Conservation (phyloP, 2,113 vertebrate species). For the Anhinga anhinga region DNA sequence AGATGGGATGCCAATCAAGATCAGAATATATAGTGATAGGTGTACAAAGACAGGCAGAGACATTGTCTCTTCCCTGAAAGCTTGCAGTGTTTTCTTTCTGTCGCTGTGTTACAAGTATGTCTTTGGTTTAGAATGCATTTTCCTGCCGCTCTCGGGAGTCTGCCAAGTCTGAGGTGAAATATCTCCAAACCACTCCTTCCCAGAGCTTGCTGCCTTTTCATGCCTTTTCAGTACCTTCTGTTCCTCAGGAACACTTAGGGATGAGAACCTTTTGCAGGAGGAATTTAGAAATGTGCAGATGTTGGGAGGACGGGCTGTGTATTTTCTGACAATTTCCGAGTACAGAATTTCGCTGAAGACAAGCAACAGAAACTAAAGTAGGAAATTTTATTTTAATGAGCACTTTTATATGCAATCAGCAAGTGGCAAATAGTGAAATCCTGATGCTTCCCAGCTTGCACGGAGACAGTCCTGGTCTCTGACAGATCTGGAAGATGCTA, state of each 20-base stretch:
- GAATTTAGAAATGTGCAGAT: background rate
- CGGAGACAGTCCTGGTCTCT: background rate
- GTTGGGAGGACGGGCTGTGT: background rate
- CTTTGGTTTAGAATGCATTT: background rate
- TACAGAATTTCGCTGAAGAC: background rate
- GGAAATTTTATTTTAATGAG: background rate
- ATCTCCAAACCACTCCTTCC: background rate
- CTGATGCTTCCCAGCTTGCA: background rate
- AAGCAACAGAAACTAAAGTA: background rate
- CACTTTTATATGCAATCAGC: background rate
- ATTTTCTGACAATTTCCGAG: background rate
- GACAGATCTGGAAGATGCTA: background rate
- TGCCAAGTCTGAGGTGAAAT: constrained; percentile 17
- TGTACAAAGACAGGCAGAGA: background rate
- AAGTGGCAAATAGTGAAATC: background rate
- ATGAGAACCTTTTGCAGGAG: background rate
- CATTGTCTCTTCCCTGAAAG: background rate
- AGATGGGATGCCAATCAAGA: background rate
- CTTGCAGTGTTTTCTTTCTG: background rate
- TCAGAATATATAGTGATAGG: background rate
- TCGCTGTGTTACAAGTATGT: background rate
- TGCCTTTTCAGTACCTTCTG: background rate
- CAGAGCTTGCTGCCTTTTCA: background rate
- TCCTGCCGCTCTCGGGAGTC: background rate
- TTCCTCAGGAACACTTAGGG: background rate